Base-by-base conservation (phyloP, 2,113 vertebrate genomes). In the Chlorodrepanis virens region DNA sequence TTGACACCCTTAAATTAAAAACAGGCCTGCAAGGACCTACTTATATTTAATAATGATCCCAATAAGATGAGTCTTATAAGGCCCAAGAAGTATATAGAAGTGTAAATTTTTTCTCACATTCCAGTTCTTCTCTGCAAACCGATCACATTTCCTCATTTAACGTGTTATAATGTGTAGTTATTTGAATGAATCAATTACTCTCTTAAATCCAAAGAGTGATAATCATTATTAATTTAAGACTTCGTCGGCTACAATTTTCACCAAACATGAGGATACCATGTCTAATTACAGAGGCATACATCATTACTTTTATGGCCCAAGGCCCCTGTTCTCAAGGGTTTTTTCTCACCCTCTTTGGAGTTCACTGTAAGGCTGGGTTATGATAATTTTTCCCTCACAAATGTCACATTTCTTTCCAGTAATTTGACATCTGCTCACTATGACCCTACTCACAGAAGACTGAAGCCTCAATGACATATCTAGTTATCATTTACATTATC, bases 181-280 rank as follows among this genome's bases (percentile, higher is more conserved):
- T 93, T 90, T 92, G 72, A 88, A 92, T 59, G 27, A 84, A 93
- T 79, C 60, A 87, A 84, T 89, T 63, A 29, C 64, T 53, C 60
- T 15, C 57, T 82, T 54, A 74, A 71, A 96, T 92, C 69, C 84
- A 91, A 92, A 91, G 71, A 87, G 18, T 29, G 69, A 49, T 85
- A 83, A 93, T 84, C 40, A 40, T 67, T 91, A 52, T 72, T 83
- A 75, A 77, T 97, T 94, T 92, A 94, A 94, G 96, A 90, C 28
- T 74, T 47, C 18, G 89, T 92, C 69, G 40, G 33, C 67, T 93
- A 60, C 52, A 91, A 54, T 81, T 96, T 91, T 78, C 74, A 84
- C 59, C 70, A 92, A 72, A 91, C 59, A 2, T 85, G 71, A 93
- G 53, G 33, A 63, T 79, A 74, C 69, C 53, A 56, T 35, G 25